These are phyloP conservation scores for Tragelaphus strepsiceros DNA, from an alignment of 2,113 vertebrate genomes.

Conservation along the genomic window DNA sequence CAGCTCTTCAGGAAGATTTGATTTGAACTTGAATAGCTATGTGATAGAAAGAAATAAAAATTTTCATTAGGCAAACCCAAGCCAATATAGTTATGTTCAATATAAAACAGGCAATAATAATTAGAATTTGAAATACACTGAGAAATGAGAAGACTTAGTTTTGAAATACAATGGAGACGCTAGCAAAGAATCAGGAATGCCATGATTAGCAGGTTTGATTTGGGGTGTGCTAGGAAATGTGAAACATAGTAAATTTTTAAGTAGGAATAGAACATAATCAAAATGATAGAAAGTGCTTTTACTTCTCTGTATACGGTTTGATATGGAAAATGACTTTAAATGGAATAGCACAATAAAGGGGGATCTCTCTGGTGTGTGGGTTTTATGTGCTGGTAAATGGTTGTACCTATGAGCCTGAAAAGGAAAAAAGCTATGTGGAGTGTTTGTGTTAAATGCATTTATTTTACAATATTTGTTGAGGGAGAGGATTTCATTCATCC, in stretches of 20 bases:
- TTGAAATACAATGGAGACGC: background rate
- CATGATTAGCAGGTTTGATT: background rate
- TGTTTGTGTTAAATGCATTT: background rate
- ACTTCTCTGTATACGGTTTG: background rate
- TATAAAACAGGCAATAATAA: conserved; percentile 15
- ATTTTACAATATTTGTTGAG: background rate
- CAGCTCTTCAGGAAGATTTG: background rate
- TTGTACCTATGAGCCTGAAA: background rate
- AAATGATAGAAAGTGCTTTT: background rate
- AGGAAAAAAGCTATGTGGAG: background rate
- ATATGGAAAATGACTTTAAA: background rate
- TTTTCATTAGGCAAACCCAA: conserved; percentile 30
- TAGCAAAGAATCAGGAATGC: background rate
- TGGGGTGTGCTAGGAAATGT: background rate
- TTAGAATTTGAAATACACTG: background rate
- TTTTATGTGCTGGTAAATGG: background rate
- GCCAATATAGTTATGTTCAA: background rate
- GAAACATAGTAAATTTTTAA: background rate
- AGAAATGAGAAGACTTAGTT: conserved; percentile 15
- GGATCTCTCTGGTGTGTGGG: background rate
- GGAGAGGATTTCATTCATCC: background rate
- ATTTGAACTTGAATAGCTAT: conserved; percentile 12
- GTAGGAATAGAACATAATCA: background rate
- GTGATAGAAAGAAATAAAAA: background rate
- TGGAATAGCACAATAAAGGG: background rate